phyloP scores from a whole-genome alignment of 2,888 invertebrate species.

The Isoperla grammatica region DNA sequence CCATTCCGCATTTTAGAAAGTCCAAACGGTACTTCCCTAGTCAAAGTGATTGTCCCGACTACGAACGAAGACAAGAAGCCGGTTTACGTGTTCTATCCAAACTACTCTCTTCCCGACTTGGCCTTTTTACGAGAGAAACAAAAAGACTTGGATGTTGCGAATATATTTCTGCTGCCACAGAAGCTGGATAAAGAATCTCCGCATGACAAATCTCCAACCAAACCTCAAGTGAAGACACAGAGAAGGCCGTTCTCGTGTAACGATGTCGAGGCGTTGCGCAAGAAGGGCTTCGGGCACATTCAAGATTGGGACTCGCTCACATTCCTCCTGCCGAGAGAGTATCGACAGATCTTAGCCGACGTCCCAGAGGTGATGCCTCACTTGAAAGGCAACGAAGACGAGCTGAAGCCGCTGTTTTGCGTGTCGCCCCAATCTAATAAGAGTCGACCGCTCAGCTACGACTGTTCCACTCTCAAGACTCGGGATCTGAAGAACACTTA shows the following conservation, averaged over 20 bases:
- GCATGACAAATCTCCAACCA: constrained; percentile 32
- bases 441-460: neutral
- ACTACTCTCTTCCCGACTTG: constrained; percentile 83
- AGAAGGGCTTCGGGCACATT: constrained; percentile 76
- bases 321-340: constrained; percentile 80
- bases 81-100: constrained; percentile 85
- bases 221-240: constrained; percentile 36
- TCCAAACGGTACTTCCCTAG: constrained; percentile 25
- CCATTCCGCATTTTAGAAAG: constrained; percentile 28
- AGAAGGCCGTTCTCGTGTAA: constrained; percentile 71
- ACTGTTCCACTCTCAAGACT: neutral
- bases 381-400: constrained; percentile 53
- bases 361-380: constrained; percentile 70
- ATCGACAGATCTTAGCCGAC: constrained; percentile 69
- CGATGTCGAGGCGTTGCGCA: constrained; percentile 74
- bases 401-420: constrained; percentile 53
- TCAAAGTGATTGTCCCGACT: constrained; percentile 23
- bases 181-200: constrained; percentile 40
- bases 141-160: constrained; percentile 48
- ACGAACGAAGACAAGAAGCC: constrained; percentile 43
- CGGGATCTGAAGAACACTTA: neutral
- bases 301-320: constrained; percentile 92
- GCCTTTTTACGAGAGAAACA: constrained; percentile 61
- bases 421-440: constrained; percentile 44
- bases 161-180: constrained; percentile 54